These are phyloP conservation scores for Sclerurus mexicanus DNA, from an alignment of 2,113 vertebrate species.

Conservation along the genomic window DNA sequence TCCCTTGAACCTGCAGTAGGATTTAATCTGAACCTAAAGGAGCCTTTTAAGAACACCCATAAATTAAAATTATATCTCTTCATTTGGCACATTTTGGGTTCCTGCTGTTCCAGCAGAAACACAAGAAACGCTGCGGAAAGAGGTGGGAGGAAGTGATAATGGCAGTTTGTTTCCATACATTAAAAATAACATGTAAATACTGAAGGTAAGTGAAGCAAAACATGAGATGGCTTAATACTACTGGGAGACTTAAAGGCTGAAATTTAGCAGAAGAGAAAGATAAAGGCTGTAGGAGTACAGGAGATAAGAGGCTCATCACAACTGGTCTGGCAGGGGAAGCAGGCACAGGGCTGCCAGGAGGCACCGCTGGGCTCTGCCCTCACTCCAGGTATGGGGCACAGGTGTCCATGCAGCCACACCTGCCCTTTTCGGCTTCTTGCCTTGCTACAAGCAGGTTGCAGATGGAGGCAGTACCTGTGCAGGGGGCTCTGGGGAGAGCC, in stretches of 20 bases:
- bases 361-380: neutral
- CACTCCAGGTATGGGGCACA: neutral
- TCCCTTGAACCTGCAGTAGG: slow-evolving; percentile 26
- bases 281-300: neutral
- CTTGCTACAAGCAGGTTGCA: neutral
- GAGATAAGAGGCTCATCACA: neutral
- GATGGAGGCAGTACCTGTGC: fast-evolving
- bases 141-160: neutral
- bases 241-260: neutral
- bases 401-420: neutral
- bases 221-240: neutral
- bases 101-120: slow-evolving; percentile 3
- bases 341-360: neutral
- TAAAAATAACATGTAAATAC: neutral
- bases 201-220: neutral
- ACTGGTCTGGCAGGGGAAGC: neutral
- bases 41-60: slow-evolving; percentile 24
- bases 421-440: neutral
- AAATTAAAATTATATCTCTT: slow-evolving; percentile 35
- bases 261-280: neutral
- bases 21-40: slow-evolving; percentile 31
- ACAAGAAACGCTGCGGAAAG: neutral
- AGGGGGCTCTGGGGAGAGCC: neutral
- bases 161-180: neutral
- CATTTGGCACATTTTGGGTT: neutral